Conservation (phyloP, 2,888 invertebrate genomes). For the Stenurella melanura region DNA sequence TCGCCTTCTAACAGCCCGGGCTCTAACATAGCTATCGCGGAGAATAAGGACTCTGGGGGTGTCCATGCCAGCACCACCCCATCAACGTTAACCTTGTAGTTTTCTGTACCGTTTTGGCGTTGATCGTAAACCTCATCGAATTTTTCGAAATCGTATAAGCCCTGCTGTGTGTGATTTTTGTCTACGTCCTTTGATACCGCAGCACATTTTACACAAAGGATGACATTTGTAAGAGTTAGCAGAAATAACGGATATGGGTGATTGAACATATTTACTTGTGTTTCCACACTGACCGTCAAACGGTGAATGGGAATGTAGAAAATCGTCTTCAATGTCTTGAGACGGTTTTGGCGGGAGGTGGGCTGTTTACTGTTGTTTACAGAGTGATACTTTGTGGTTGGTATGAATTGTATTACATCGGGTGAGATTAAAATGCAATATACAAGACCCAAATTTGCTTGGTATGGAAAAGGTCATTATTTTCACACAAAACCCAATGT, state of each 20-base stretch:
- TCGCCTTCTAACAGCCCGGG: constrained; percentile 58
- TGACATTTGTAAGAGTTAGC: background rate
- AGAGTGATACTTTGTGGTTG: background rate
- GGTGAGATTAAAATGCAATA: background rate
- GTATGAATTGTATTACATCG: background rate
- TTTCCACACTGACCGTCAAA: constrained; percentile 36
- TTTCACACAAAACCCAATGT: no score
- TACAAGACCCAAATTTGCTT: background rate
- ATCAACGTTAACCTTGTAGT: constrained; percentile 81
- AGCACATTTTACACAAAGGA: constrained; percentile 5
- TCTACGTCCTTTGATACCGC: constrained; percentile 3
- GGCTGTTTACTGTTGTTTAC: background rate
- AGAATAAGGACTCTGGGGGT: constrained; percentile 76
- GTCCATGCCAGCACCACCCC: constrained; percentile 81
- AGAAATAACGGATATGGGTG: background rate
- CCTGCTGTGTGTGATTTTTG: constrained; percentile 13
- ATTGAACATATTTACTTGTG: constrained; percentile 21
- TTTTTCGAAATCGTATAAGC: constrained; percentile 50
- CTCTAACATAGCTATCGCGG: constrained; percentile 75
- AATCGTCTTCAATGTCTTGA: background rate
- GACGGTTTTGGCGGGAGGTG: constrained; percentile 29
- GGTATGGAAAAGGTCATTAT: background rate
- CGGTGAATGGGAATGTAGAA: constrained; percentile 26
- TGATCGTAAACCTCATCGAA: constrained; percentile 77
- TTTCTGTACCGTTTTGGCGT: constrained; percentile 86